phyloP scores from a whole-genome alignment of 2,797 vertebrate species.

The Masticophis lateralis region DNA sequence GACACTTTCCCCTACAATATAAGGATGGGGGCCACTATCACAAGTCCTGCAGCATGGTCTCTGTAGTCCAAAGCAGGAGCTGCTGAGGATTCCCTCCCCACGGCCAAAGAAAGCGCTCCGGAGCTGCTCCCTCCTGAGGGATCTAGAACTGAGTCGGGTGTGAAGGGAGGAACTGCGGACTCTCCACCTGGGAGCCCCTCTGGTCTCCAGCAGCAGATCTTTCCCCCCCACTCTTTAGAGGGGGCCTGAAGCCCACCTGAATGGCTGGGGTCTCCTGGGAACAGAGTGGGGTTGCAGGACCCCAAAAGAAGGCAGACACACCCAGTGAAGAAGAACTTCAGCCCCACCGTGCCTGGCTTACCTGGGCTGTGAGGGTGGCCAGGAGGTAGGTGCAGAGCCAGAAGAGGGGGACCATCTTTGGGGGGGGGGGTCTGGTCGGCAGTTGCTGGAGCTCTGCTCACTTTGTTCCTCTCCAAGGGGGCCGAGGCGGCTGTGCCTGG shows the following conservation, averaged over 20 bases:
- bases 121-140: background rate
- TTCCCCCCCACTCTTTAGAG: background rate
- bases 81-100: background rate
- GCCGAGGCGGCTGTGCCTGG: conserved; percentile 40
- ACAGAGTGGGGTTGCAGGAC: background rate
- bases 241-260: background rate
- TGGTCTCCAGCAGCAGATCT: background rate
- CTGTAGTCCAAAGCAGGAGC: background rate
- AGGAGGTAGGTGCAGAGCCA: conserved; percentile 64
- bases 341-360: conserved; percentile 48
- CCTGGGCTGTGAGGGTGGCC: conserved; percentile 60
- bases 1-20: background rate
- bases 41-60: background rate
- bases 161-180: background rate
- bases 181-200: background rate
- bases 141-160: too few species aligned
- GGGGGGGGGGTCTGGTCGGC: background rate
- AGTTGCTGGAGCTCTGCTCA: background rate
- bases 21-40: background rate
- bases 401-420: conserved; percentile 55
- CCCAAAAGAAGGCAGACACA: background rate
- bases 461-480: background rate
- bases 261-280: background rate
- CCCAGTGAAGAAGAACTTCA: background rate
- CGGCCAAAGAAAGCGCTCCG: background rate